phyloP scores from a whole-genome alignment of 2,888 invertebrate genomes.

The Drosophila dives region DNA sequence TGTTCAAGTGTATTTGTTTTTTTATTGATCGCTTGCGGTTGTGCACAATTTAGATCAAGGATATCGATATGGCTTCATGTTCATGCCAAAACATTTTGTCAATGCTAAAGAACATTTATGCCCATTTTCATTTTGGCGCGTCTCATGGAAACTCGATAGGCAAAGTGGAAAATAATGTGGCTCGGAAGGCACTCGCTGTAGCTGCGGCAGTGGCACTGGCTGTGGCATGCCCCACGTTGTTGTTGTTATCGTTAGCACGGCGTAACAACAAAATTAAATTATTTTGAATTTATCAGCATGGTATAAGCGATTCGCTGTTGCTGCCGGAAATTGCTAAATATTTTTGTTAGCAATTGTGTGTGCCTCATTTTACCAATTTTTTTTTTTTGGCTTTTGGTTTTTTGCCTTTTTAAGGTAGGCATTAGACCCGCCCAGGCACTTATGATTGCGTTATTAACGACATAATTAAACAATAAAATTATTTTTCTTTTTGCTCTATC shows the following conservation, averaged over 20 bases:
- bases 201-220: not conserved
- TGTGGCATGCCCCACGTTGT: constrained; percentile 7
- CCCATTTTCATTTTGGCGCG: constrained; percentile 70
- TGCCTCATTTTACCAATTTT: not conserved
- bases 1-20: constrained; percentile 60
- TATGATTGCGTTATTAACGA: constrained; percentile 74
- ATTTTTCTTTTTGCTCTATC: not conserved
- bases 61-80: constrained; percentile 75
- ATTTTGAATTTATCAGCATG: constrained; percentile 74
- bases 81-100: constrained; percentile 78
- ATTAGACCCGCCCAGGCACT: constrained; percentile 32
- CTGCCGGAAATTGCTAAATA: constrained; percentile 74
- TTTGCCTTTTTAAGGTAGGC: constrained; percentile 12
- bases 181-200: constrained; percentile 53
- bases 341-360: constrained; percentile 71
- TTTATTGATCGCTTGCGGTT: constrained; percentile 82
- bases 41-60: constrained; percentile 82
- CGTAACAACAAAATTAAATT: constrained; percentile 74
- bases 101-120: constrained; percentile 72
- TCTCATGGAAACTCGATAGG: constrained; percentile 62
- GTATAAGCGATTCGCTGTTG: constrained; percentile 48
- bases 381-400: not conserved
- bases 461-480: constrained; percentile 71
- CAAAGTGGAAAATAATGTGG: constrained; percentile 76
- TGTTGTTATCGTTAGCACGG: constrained; percentile 40